phyloP scores from a whole-genome alignment of 2,888 invertebrate genomes.

The Parelbella ahira region DNA sequence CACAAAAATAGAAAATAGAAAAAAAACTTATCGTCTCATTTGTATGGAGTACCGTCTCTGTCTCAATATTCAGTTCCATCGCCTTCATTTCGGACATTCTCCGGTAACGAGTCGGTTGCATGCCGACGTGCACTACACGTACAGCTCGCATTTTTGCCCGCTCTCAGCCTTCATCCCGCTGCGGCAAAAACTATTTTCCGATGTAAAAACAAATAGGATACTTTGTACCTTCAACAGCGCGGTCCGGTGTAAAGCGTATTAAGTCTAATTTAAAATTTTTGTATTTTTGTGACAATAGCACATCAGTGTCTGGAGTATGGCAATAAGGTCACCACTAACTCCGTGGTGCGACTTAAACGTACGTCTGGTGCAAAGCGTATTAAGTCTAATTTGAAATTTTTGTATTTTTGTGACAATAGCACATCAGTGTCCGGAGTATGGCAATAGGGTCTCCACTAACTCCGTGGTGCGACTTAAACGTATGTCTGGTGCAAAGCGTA shows the following conservation, averaged over 20 bases:
- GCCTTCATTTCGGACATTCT: constrained; percentile 52
- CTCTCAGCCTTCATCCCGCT: constrained; percentile 32
- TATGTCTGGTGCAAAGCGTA: neutral
- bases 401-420: too few species aligned
- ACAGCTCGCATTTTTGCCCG: constrained; percentile 30
- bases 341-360: too few species aligned
- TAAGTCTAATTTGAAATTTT: constrained; percentile 11
- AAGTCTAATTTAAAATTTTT: constrained; percentile 9
- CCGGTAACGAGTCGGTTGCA: constrained; percentile 49
- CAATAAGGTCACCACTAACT: too few species aligned
- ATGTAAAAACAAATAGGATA: constrained; percentile 27
- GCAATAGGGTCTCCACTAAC: too few species aligned
- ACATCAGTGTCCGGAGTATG: too few species aligned
- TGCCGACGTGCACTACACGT: constrained; percentile 34
- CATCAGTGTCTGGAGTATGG: too few species aligned
- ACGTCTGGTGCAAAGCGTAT: neutral
- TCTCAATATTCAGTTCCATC: neutral
- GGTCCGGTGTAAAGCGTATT: neutral
- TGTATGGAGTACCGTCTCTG: constrained; percentile 4
- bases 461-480: too few species aligned
- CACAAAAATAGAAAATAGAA: too few species aligned
- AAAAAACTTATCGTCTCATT: neutral
- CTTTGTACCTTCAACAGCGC: constrained; percentile 18
- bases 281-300: too few species aligned
- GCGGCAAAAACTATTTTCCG: constrained; percentile 34